Evolutionary conservation across 1,140 invertebrate species (phyloP).

Genomic region (Procambarus clarkii): DNA sequence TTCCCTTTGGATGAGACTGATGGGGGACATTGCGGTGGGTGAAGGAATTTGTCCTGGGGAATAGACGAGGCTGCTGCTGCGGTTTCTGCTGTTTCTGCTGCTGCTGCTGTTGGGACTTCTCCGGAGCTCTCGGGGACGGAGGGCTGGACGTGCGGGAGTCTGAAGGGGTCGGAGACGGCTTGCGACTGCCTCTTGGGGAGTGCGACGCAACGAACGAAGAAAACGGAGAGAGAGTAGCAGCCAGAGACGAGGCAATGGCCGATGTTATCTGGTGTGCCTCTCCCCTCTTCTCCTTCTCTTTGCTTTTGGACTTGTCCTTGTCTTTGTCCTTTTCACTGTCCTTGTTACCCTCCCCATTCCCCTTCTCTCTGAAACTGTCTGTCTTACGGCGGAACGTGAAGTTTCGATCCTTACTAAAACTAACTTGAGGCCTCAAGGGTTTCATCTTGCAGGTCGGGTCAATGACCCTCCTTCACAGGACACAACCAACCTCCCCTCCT

Average conservation of each 20-base stretch:
- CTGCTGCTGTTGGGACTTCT: no score
- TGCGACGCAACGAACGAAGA: conserved; percentile 65
- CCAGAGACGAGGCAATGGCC: conserved; percentile 61
- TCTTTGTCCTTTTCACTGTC: conserved; percentile 39
- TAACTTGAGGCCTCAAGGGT: conserved; percentile 53
- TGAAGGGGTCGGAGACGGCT: conserved; percentile 49
- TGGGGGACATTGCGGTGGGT: background rate
- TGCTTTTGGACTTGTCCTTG: conserved; percentile 11
- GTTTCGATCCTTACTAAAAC: conserved; percentile 58
- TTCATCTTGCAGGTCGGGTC: conserved; percentile 38
- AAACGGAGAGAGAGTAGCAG: conserved; percentile 66
- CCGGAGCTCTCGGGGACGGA: conserved; percentile 10
- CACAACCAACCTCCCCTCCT: no score
- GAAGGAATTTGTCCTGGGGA: background rate
- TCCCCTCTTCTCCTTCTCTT: conserved; percentile 39
- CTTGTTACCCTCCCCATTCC: conserved; percentile 8
- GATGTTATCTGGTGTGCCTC: conserved; percentile 25
- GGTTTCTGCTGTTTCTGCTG: no score
- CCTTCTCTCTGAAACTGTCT: conserved; percentile 49
- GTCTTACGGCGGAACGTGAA: conserved; percentile 55
- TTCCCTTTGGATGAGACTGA: background rate
- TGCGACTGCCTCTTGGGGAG: conserved; percentile 55
- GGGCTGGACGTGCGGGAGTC: conserved; percentile 39
- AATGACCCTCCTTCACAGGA: no score
- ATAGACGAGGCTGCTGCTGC: background rate